A percentile compares a stretch with the other conserved stretches of the same genome.
phyloP scores from a whole-genome alignment of 2,888 invertebrate species.

The Lasiommata megera region DNA sequence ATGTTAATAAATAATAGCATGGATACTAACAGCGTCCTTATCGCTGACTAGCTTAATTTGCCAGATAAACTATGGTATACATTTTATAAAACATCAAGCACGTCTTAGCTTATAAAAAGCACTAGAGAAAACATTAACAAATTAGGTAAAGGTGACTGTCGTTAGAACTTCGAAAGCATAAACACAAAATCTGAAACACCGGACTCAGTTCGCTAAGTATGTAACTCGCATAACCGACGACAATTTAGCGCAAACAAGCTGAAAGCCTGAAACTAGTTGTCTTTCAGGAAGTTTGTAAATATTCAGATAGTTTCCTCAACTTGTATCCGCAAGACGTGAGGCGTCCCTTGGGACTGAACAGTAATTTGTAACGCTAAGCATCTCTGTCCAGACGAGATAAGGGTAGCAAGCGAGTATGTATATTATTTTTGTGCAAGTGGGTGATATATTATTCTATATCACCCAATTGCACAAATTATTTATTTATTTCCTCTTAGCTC shows the following conservation, averaged over 20 bases:
- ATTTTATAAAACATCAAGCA: too few relatives aligned
- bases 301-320: slow-evolving; percentile 55
- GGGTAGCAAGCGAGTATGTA: slow-evolving; percentile 16
- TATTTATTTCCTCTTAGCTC: too few relatives aligned
- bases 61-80: too few relatives aligned
- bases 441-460: neutral
- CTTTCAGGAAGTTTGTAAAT: slow-evolving; percentile 47
- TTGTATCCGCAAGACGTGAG: slow-evolving; percentile 47
- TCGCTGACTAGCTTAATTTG: too few relatives aligned
- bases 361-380: slow-evolving; percentile 45
- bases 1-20: too few relatives aligned
- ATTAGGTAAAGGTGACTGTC: neutral
- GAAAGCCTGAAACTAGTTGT: slow-evolving; percentile 43
- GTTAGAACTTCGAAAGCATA: slow-evolving; percentile 2
- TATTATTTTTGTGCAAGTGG: neutral
- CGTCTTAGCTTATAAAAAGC: too few relatives aligned
- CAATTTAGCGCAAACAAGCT: slow-evolving; percentile 41
- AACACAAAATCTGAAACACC: slow-evolving; percentile 14
- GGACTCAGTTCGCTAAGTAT: slow-evolving; percentile 15
- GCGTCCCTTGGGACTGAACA: slow-evolving; percentile 30
- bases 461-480: neutral
- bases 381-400: slow-evolving; percentile 34
- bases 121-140: neutral
- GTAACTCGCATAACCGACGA: slow-evolving; percentile 30
- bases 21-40: too few relatives aligned